phyloP scores from a whole-genome alignment of 2,888 invertebrate species.

The Eilema sororculum region DNA sequence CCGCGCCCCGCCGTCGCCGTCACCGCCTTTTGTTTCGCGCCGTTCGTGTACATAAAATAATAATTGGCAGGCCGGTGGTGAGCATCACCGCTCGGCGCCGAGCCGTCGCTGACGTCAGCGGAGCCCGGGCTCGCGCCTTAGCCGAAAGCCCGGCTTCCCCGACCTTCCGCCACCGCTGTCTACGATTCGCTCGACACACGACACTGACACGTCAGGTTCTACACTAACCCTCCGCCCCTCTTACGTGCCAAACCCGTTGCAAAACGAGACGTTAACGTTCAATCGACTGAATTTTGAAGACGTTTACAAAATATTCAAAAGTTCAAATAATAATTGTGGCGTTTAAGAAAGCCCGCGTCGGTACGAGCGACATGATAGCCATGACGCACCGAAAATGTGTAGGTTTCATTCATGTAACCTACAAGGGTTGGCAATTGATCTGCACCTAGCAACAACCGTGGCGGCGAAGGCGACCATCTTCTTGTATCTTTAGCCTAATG shows the following conservation, averaged over 20 bases:
- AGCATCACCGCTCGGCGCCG: slow-evolving; percentile 80
- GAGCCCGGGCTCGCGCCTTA: slow-evolving; percentile 77
- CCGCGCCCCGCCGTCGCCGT: slow-evolving; percentile 78
- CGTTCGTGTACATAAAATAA: slow-evolving; percentile 83
- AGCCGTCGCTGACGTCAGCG: slow-evolving; percentile 85
- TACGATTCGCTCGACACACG: slow-evolving; percentile 73
- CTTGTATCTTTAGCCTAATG: slow-evolving; percentile 66
- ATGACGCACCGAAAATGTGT: slow-evolving; percentile 71
- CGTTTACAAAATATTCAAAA: slow-evolving; percentile 47
- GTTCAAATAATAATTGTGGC: slow-evolving; percentile 34
- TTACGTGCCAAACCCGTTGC: slow-evolving; percentile 73
- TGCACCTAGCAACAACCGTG: slow-evolving; percentile 79
- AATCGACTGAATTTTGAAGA: slow-evolving; percentile 51
- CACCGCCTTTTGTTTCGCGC: slow-evolving; percentile 83
- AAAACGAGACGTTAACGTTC: slow-evolving; percentile 59
- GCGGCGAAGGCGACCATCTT: slow-evolving; percentile 69
- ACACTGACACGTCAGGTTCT: slow-evolving; percentile 76
- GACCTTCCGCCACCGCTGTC: slow-evolving; percentile 83
- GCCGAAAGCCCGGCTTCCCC: slow-evolving; percentile 81
- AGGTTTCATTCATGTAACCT: slow-evolving; percentile 83
- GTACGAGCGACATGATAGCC: slow-evolving; percentile 60
- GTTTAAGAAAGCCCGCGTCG: slow-evolving; percentile 45
- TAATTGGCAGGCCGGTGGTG: slow-evolving; percentile 82
- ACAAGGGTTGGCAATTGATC: slow-evolving; percentile 75
- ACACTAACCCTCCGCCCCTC: slow-evolving; percentile 75